Conservation (phyloP, 1,140 invertebrate species). For the Heliconius congener region DNA sequence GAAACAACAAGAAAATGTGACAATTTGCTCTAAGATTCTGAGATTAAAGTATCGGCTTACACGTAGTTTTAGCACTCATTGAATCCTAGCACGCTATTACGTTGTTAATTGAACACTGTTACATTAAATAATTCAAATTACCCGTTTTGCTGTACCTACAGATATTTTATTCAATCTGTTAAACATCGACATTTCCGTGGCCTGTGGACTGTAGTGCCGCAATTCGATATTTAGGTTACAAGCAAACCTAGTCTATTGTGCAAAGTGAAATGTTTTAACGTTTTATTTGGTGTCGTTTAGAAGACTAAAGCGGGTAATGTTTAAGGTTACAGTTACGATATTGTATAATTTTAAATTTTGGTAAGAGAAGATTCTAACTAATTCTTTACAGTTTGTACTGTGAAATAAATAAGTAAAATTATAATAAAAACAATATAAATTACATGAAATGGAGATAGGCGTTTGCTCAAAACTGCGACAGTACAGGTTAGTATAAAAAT, state of each 20-base stretch:
- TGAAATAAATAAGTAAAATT: too few relatives aligned
- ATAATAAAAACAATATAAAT: too few relatives aligned
- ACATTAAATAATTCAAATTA: constrained; percentile 34
- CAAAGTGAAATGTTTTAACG: constrained; percentile 75
- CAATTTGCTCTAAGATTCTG: too few relatives aligned
- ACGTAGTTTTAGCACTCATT: background rate
- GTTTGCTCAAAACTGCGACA: too few relatives aligned
- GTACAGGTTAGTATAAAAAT: too few relatives aligned
- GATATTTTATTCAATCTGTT: constrained; percentile 63
- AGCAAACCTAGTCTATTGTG: constrained; percentile 78
- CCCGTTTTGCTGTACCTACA: constrained; percentile 25
- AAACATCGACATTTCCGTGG: constrained; percentile 64
- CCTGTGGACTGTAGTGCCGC: constrained; percentile 63
- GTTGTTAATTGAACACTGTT: constrained; percentile 23
- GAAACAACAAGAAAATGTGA: too few relatives aligned
- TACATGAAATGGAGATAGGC: too few relatives aligned
- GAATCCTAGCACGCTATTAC: background rate
- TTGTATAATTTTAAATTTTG: background rate
- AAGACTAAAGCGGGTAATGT: background rate
- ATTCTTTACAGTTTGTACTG: too few relatives aligned
- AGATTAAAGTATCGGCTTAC: too few relatives aligned
- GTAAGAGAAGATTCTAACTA: background rate
- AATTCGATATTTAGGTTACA: constrained; percentile 80
- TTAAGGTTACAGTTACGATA: background rate
- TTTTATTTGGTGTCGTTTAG: constrained; percentile 41